Base-by-base conservation (phyloP, 2,888 invertebrate species). In the Pseudococcus viburni region DNA sequence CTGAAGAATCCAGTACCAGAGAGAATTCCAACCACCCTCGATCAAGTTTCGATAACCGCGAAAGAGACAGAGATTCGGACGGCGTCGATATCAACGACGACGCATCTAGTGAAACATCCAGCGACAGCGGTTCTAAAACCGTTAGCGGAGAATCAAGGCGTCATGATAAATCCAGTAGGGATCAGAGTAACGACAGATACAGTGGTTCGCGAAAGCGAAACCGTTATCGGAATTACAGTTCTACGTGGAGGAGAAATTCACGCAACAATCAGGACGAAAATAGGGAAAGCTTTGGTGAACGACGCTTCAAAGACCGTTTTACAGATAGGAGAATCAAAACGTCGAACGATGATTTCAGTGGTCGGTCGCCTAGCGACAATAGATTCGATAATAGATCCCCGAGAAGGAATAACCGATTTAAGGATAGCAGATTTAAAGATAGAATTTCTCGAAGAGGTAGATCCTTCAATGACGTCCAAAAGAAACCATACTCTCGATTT, bases 41-140 rank as follows among this genome's bases (percentile, higher is more conserved):
- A n/a, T n/a, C n/a, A n/a, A n/a, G n/a, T n/a, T n/a, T n/a, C n/a
- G n/a, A n/a, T n/a, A n/a, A 85, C 33, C 85, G 59, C 85, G 39
- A 1, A 11, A 39, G 59, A 64, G 33, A 64, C 46, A 84, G 55
- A 26, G 77, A 87, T 22, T 22, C 64, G 2, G 46, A 77, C 6
- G 87, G 73, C 3, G 55, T 80, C 39, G 87, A 88, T n/a, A 39
- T 48, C n/a, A 88, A 59, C 8, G 87, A 88, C 19, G 59, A 85
- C 5, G 46, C 86, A 19, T 55, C 5, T 2, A 39, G 8, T 19
- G 64, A 26, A 39, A 64, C 39, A 64, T 55, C n/a, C 17, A n/a
- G n/a, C n/a, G 80, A 87, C 0, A 46, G 39, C 46, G 80, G 77
- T 51, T 8, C 33, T 22, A 15, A 22, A 80, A 9, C 17, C 80